Evolutionary conservation across 2,797 vertebrate species (phyloP).

Genomic region (Myotis vivesi): DNA sequence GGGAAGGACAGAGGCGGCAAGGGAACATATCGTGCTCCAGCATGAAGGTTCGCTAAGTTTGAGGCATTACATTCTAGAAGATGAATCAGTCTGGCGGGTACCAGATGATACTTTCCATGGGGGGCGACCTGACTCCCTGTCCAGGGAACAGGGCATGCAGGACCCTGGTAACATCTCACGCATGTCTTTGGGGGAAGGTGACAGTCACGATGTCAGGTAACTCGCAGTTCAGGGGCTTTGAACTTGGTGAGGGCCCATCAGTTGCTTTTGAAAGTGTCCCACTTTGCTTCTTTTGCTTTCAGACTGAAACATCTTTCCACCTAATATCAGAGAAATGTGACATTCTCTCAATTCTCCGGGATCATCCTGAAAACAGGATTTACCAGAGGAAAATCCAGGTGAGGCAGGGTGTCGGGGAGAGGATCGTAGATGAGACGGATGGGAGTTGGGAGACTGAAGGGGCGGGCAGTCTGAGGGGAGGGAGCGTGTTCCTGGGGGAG

Average conservation of each 20-base stretch:
- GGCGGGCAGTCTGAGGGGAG: background rate
- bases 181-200: background rate
- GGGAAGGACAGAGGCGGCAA: background rate
- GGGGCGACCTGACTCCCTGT: fast-evolving
- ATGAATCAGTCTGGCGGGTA: background rate
- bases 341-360: constrained; percentile 83
- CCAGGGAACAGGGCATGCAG: background rate
- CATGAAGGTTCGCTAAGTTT: background rate
- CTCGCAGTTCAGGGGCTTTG: background rate
- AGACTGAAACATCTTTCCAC: constrained; percentile 74
- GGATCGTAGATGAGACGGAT: background rate
- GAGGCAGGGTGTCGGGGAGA: constrained; percentile 7
- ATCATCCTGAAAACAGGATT: constrained; percentile 82
- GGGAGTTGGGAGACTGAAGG: background rate
- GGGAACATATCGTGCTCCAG: too few species aligned
- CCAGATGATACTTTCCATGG: background rate
- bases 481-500: background rate
- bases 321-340: constrained; percentile 87
- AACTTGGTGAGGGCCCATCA: fast-evolving
- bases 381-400: constrained; percentile 85
- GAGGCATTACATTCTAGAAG: background rate
- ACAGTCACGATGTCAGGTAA: background rate
- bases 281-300: constrained; percentile 41
- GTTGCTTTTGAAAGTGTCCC: background rate
- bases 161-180: background rate